phyloP scores from a whole-genome alignment of 2,888 invertebrate species.

The Agrenia bidenticulata region DNA sequence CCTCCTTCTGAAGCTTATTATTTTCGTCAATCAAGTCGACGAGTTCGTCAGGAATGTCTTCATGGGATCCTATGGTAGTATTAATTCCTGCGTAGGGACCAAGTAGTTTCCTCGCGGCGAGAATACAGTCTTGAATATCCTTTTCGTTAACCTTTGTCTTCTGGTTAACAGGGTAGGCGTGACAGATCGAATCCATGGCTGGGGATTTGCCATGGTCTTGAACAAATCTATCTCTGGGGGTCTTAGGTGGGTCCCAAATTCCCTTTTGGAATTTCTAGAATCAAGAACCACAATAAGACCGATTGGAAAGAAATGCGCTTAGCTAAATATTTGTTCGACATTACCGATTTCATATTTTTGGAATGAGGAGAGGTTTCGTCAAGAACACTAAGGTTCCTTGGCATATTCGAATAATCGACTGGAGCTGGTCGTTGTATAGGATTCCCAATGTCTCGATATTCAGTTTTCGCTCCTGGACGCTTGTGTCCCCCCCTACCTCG shows the following conservation, averaged over 20 bases:
- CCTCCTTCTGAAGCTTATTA: slow-evolving; percentile 2
- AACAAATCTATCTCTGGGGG: slow-evolving; percentile 20
- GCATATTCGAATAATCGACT: neutral
- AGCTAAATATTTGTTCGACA: slow-evolving; percentile 1
- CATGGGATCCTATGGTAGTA: slow-evolving; percentile 5
- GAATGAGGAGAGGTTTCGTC: neutral
- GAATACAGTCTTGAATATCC: slow-evolving; percentile 4
- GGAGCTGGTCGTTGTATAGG: slow-evolving; percentile 3
- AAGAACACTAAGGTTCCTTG: neutral
- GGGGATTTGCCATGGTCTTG: slow-evolving; percentile 19
- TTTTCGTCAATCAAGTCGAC: slow-evolving; percentile 10
- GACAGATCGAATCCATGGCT: slow-evolving; percentile 29
- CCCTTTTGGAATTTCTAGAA: slow-evolving; percentile 23
- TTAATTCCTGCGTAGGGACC: slow-evolving; percentile 18
- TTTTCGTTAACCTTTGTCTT: neutral
- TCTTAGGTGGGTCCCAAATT: slow-evolving; percentile 31
- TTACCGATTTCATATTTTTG: neutral
- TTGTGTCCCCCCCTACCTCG: neutral
- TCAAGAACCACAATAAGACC: neutral
- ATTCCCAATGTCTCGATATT: slow-evolving; percentile 10
- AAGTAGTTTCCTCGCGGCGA: slow-evolving; percentile 16
- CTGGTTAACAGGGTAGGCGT: slow-evolving; percentile 16
- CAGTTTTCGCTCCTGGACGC: neutral
- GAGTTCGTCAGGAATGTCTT: slow-evolving; percentile 16
- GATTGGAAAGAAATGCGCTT: neutral